Evolutionary conservation across 1,140 invertebrate species (phyloP).

Genomic region (Onthophagus taurus): DNA sequence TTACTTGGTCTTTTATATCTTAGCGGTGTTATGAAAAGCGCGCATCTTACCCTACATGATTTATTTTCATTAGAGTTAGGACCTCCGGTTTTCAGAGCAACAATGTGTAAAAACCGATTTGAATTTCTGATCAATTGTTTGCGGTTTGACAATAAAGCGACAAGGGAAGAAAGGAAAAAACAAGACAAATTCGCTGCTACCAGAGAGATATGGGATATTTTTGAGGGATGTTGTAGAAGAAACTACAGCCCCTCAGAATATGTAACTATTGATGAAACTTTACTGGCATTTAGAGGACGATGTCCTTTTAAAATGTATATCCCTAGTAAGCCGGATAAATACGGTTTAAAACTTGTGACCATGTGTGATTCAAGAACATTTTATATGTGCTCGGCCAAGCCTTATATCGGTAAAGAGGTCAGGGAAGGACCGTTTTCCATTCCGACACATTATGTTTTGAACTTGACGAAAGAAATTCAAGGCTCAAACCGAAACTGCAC

Average conservation of each 20-base stretch:
- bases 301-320: slow-evolving; percentile 32
- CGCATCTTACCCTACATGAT: neutral
- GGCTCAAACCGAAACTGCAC: slow-evolving; percentile 9
- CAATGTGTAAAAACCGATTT: slow-evolving; percentile 6
- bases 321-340: slow-evolving; percentile 36
- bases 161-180: slow-evolving; percentile 1
- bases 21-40: slow-evolving; percentile 1
- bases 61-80: neutral
- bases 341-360: slow-evolving; percentile 32
- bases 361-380: slow-evolving; percentile 6
- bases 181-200: neutral
- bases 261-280: slow-evolving; percentile 29
- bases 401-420: slow-evolving; percentile 24
- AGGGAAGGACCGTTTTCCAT: slow-evolving; percentile 4
- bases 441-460: slow-evolving; percentile 6
- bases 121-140: slow-evolving; percentile 5
- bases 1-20: slow-evolving; percentile 6
- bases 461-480: slow-evolving; percentile 2
- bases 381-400: slow-evolving; percentile 24
- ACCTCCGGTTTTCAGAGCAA: slow-evolving; percentile 6
- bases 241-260: neutral
- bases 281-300: slow-evolving; percentile 25
- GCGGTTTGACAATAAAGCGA: slow-evolving; percentile 1
- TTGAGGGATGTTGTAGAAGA: neutral
- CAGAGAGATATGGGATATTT: neutral